These are phyloP conservation scores for Acestrorhynchus altus DNA, from an alignment of 2,797 vertebrate species.

Conservation along the genomic window DNA sequence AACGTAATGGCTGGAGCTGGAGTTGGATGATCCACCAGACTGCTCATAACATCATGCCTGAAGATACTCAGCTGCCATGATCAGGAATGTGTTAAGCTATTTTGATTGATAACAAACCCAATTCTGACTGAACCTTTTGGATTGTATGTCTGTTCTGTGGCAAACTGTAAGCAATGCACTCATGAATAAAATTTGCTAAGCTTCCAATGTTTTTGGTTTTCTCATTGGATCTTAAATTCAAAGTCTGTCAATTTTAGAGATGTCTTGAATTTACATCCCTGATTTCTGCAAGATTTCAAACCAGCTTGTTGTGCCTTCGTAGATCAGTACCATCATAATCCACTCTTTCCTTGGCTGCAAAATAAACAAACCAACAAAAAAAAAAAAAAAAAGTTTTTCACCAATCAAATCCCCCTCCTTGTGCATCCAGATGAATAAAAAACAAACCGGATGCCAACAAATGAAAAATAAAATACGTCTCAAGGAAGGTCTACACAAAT, in stretches of 20 bases:
- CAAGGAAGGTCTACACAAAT: background rate
- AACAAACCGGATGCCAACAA: background rate
- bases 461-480: conserved; percentile 2
- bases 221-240: no score
- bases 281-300: background rate
- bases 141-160: background rate
- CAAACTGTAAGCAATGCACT: no score
- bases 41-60: background rate
- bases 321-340: background rate
- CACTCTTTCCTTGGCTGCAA: background rate
- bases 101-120: background rate
- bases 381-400: background rate
- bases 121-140: no score
- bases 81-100: background rate
- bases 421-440: background rate
- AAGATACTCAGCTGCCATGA: background rate
- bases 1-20: conserved; percentile 3
- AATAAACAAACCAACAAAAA: no score
- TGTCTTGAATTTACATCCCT: no score
- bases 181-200: no score
- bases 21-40: background rate
- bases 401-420: background rate
- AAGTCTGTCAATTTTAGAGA: no score
- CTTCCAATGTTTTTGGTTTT: no score
- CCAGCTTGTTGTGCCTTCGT: no score